Conservation (phyloP, 2,113 vertebrate species). For the Motacilla alba region DNA sequence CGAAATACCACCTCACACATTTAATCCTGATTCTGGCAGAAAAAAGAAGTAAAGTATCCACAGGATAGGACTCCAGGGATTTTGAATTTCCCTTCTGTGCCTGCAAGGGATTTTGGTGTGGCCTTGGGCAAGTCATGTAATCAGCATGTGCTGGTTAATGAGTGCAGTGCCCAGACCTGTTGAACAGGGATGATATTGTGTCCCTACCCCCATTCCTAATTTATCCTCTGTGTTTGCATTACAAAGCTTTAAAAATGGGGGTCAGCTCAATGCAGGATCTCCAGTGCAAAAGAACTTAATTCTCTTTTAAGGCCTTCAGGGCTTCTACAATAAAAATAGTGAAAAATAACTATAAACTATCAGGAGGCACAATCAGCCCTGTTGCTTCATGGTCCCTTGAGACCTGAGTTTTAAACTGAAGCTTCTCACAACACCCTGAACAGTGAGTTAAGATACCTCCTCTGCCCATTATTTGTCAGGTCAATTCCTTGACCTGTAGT, state of each 20-base stretch:
- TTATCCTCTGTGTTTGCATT: neutral
- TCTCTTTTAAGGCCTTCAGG: neutral
- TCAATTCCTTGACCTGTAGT: neutral
- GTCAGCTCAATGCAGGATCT: neutral
- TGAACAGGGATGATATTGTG: neutral
- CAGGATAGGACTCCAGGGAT: neutral
- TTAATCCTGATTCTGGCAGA: neutral
- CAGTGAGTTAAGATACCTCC: neutral
- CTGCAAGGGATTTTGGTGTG: neutral
- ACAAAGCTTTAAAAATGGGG: neutral
- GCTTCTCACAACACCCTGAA: neutral
- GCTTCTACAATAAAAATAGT: neutral
- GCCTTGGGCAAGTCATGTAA: neutral
- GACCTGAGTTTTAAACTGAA: neutral
- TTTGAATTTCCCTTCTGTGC: neutral
- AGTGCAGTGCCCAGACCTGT: neutral
- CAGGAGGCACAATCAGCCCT: neutral
- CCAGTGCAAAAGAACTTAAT: neutral
- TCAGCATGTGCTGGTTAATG: neutral
- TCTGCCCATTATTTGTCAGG: neutral
- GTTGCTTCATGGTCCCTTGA: neutral
- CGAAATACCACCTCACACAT: neutral
- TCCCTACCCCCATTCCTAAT: neutral
- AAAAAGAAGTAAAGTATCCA: neutral
- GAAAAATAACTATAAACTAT: neutral